phyloP scores from a whole-genome alignment of 2,888 invertebrate genomes.

The Dromius quadrimaculatus region DNA sequence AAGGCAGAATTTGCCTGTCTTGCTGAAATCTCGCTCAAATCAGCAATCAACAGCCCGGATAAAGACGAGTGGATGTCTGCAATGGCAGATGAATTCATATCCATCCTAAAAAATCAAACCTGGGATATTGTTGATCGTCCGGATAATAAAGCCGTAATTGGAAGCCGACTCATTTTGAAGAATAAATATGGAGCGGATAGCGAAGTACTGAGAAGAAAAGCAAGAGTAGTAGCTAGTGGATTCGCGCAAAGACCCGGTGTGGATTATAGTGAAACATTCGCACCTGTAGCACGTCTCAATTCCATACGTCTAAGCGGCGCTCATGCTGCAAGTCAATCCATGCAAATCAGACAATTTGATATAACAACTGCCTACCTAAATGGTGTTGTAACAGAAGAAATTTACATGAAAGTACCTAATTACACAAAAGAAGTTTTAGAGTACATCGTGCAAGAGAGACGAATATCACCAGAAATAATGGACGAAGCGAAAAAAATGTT shows the following conservation, averaged over 20 bases:
- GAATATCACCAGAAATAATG: too few relatives aligned
- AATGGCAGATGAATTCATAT: too few relatives aligned
- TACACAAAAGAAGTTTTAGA: background rate
- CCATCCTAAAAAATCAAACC: too few relatives aligned
- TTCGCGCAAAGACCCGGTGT: background rate
- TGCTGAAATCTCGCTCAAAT: too few relatives aligned
- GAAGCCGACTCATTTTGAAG: background rate
- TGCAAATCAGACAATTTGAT: conserved; percentile 37
- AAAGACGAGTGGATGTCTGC: too few relatives aligned
- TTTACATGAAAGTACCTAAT: background rate
- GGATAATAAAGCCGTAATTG: conserved; percentile 2
- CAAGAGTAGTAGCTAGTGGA: too few relatives aligned
- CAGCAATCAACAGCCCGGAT: too few relatives aligned
- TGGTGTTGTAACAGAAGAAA: background rate
- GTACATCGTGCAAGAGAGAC: too few relatives aligned
- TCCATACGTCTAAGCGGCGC: too few relatives aligned
- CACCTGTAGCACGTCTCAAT: conserved; percentile 56
- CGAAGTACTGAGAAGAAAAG: background rate
- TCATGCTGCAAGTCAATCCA: conserved; percentile 22
- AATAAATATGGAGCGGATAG: background rate
- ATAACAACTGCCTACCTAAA: conserved; percentile 9
- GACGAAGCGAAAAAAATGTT: background rate
- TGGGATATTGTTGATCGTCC: too few relatives aligned
- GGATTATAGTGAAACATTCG: background rate
- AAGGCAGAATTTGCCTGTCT: too few relatives aligned